Percentiles rank a stretch among this genome's conserved stretches.
Evolutionary conservation across 2,888 invertebrate species (phyloP).

Genomic region (Lasioglossum figueresi): DNA sequence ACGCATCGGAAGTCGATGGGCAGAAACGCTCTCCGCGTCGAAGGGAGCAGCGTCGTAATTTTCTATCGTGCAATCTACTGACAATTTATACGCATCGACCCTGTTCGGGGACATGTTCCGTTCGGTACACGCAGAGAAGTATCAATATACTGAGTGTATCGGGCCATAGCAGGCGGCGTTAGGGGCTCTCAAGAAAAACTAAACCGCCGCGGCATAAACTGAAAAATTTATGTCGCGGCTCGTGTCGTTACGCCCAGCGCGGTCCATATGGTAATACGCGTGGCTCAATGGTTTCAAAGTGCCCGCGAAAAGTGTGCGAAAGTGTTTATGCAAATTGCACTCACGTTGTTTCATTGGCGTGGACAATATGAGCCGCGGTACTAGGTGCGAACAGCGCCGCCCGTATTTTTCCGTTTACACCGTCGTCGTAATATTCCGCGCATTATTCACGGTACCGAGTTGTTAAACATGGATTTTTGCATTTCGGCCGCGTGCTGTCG

Average conservation of each 20-base stretch:
- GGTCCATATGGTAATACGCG: conserved; percentile 35
- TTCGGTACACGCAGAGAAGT: conserved; percentile 36
- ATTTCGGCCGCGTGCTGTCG: neutral
- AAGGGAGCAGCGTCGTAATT: conserved; percentile 52
- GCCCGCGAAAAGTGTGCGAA: neutral
- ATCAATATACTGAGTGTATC: conserved; percentile 55
- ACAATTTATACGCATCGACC: conserved; percentile 57
- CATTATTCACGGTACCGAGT: neutral
- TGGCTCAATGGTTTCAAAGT: conserved; percentile 14
- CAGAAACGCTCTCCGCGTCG: conserved; percentile 42
- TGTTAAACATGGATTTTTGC: neutral
- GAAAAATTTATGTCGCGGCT: conserved; percentile 39
- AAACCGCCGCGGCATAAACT: conserved; percentile 31
- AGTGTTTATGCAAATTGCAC: conserved; percentile 21
- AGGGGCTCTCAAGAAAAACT: conserved; percentile 30
- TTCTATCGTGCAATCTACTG: conserved; percentile 41
- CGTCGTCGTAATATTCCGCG: neutral
- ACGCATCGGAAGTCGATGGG: conserved; percentile 19
- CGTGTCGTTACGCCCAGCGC: conserved; percentile 13
- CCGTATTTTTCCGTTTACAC: conserved; percentile 1
- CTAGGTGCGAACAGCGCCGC: neutral
- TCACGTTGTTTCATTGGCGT: conserved; percentile 10
- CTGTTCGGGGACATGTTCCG: conserved; percentile 17
- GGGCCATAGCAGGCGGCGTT: conserved; percentile 32
- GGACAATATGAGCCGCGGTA: neutral